Conservation (phyloP, 2,888 invertebrate species). For the Stegophylla sp. region DNA sequence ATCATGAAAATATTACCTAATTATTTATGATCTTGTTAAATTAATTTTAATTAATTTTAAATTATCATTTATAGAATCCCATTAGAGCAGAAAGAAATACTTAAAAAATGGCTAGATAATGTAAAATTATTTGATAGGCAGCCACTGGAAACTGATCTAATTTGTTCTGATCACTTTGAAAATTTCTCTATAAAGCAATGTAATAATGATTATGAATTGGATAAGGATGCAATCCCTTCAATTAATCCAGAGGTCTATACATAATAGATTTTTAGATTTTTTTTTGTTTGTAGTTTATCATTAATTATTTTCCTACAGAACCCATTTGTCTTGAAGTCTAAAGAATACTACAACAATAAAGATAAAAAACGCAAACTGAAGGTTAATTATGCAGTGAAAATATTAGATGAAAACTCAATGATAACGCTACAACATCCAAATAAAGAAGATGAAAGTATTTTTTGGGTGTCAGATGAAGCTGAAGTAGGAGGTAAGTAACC, state of each 20-base stretch:
- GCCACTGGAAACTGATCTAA: conserved; percentile 6
- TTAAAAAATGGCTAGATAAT: conserved; percentile 22
- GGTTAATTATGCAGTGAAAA: no score
- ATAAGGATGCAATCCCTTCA: neutral
- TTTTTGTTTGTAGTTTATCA: neutral
- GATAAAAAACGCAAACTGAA: neutral
- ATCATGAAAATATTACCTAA: neutral
- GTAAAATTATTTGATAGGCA: conserved; percentile 6
- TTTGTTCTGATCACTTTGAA: conserved; percentile 49
- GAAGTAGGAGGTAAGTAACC: no score
- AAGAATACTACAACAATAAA: neutral
- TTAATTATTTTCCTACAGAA: conserved; percentile 3
- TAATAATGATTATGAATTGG: neutral
- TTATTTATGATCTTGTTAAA: neutral
- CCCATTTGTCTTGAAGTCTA: neutral
- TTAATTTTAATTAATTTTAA: neutral
- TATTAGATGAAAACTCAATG: no score
- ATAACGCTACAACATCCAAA: no score
- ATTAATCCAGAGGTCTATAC: conserved; percentile 1
- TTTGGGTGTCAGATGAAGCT: no score
- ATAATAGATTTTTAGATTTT: neutral
- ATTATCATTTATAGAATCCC: conserved; percentile 22
- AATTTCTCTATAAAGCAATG: neutral
- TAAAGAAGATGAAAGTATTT: neutral
- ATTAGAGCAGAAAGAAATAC: neutral